phyloP scores from a whole-genome alignment of 1,140 invertebrate genomes.

The Andrena cerasifolii region DNA sequence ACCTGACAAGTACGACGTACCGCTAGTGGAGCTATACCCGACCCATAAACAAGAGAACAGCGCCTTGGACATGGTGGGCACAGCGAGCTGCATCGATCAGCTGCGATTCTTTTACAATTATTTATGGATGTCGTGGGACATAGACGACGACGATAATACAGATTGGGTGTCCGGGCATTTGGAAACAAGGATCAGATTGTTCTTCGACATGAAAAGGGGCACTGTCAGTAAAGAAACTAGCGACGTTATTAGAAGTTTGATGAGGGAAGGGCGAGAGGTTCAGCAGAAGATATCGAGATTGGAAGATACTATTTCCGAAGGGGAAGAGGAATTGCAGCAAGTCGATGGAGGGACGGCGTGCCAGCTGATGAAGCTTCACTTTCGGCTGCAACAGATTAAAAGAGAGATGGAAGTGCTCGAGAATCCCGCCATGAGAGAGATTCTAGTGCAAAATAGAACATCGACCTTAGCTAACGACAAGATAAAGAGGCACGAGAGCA shows the following conservation, averaged over 20 bases:
- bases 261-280: slow-evolving; percentile 83
- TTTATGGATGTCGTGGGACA: slow-evolving; percentile 86
- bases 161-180: slow-evolving; percentile 84
- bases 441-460: slow-evolving; percentile 74
- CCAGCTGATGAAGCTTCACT: slow-evolving; percentile 83
- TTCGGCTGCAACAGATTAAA: slow-evolving; percentile 84
- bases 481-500: slow-evolving; percentile 62
- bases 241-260: slow-evolving; percentile 82
- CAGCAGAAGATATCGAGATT: slow-evolving; percentile 81
- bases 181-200: slow-evolving; percentile 83
- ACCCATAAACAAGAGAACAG: slow-evolving; percentile 83
- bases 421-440: slow-evolving; percentile 83
- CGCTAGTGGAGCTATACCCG: slow-evolving; percentile 84
- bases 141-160: slow-evolving; percentile 83
- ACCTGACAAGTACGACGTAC: slow-evolving; percentile 83
- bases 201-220: slow-evolving; percentile 84
- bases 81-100: slow-evolving; percentile 76
- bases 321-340: slow-evolving; percentile 68
- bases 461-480: slow-evolving; percentile 65
- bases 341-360: slow-evolving; percentile 76
- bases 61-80: slow-evolving; percentile 82
- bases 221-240: slow-evolving; percentile 80
- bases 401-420: slow-evolving; percentile 85
- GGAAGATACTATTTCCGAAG: slow-evolving; percentile 80
- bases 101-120: slow-evolving; percentile 84